Conservation (phyloP, 2,888 invertebrate genomes). For the Villa cingulata region DNA sequence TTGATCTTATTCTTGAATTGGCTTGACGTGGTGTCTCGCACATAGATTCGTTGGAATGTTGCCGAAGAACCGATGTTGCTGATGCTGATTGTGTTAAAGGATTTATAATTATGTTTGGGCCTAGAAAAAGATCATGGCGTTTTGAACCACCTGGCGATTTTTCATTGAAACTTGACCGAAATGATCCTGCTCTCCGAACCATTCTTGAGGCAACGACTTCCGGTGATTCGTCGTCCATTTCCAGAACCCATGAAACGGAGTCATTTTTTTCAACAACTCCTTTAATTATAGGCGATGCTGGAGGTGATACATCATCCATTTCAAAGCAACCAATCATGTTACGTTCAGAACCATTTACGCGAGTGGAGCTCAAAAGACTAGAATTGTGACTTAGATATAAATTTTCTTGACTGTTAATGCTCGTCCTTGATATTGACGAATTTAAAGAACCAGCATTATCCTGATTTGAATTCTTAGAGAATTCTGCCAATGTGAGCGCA, state of each 20-base stretch:
- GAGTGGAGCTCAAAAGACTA: slow-evolving; percentile 18
- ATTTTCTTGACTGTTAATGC: slow-evolving; percentile 14
- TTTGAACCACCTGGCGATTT: slow-evolving; percentile 31
- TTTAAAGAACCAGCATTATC: slow-evolving; percentile 12
- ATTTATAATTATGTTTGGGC: slow-evolving; percentile 22
- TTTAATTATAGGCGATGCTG: slow-evolving; percentile 62
- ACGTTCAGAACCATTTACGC: slow-evolving; percentile 12
- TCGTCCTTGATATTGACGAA: slow-evolving; percentile 9
- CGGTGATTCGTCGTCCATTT: slow-evolving; percentile 58
- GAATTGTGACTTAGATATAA: slow-evolving; percentile 17
- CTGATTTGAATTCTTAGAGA: slow-evolving; percentile 20
- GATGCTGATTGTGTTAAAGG: slow-evolving; percentile 39
- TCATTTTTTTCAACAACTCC: slow-evolving; percentile 74
- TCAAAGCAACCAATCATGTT: slow-evolving; percentile 19
- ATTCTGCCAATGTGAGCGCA: slow-evolving; percentile 29
- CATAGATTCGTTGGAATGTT: slow-evolving; percentile 27
- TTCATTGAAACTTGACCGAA: slow-evolving; percentile 37
- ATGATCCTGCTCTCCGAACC: slow-evolving; percentile 51
- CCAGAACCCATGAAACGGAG: slow-evolving; percentile 75
- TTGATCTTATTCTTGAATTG: slow-evolving; percentile 31
- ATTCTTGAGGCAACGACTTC: slow-evolving; percentile 57
- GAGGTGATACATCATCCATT: slow-evolving; percentile 39
- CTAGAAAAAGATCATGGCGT: slow-evolving; percentile 26
- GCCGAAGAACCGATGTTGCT: slow-evolving; percentile 36
- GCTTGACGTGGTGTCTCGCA: slow-evolving; percentile 23